A percentile compares a stretch with the other conserved stretches of the same genome.
Evolutionary conservation across 1,140 invertebrate species (phyloP).

Genomic region (Drosophila kikkawai): DNA sequence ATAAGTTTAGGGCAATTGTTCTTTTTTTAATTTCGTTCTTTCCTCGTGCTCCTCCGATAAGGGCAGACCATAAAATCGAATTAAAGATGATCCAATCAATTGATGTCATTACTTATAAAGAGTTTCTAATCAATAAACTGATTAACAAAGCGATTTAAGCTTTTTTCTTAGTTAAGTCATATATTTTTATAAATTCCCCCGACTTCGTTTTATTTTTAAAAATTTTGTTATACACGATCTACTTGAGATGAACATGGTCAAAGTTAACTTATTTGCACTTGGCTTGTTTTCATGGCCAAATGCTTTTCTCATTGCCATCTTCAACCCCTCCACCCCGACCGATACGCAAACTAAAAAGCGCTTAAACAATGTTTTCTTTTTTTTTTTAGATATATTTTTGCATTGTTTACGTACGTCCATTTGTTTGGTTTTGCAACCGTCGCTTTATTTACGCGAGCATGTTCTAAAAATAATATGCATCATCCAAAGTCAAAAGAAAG

Average conservation of each 20-base stretch:
- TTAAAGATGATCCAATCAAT: conserved; percentile 24
- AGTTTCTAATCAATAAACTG: conserved; percentile 6
- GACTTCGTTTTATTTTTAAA: not conserved
- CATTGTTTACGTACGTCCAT: conserved; percentile 45
- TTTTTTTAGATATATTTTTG: conserved; percentile 33
- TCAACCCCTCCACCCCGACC: conserved; percentile 9
- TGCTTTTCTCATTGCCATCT: conserved; percentile 53
- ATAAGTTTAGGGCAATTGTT: conserved; percentile 5
- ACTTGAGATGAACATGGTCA: conserved; percentile 25
- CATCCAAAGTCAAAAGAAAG: conserved; percentile 65
- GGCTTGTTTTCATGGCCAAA: conserved; percentile 54
- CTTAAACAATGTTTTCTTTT: conserved; percentile 40
- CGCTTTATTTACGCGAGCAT: conserved; percentile 48
- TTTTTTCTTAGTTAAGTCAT: not conserved
- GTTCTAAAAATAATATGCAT: conserved; percentile 63
- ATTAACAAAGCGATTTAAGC: not conserved
- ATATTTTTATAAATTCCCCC: not conserved
- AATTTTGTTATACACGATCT: conserved; percentile 8
- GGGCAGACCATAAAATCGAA: conserved; percentile 2
- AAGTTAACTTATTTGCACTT: conserved; percentile 55
- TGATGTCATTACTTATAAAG: conserved; percentile 23
- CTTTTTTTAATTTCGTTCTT: not conserved
- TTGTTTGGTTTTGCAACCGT: conserved; percentile 53
- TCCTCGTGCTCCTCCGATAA: not conserved
- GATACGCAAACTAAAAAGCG: conserved; percentile 42